phyloP scores from a whole-genome alignment of 2,888 invertebrate species.

The Vesta saturnalis region DNA sequence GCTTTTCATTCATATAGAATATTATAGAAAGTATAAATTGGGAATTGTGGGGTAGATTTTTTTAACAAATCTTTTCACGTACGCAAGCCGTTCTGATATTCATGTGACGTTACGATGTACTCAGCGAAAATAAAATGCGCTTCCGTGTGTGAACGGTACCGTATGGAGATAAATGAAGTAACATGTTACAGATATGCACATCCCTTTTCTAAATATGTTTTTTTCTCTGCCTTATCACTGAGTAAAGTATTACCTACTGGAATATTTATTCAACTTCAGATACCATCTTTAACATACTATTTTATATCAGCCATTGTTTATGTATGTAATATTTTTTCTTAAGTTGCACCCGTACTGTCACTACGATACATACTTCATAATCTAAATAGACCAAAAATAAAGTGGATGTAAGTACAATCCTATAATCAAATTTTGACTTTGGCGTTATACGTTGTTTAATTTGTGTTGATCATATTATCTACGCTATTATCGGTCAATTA shows the following conservation, averaged over 20 bases:
- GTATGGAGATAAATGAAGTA: slow-evolving; percentile 55
- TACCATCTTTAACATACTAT: no score
- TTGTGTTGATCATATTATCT: no score
- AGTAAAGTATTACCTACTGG: neutral
- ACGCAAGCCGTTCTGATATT: slow-evolving; percentile 51
- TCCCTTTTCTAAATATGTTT: slow-evolving; percentile 27
- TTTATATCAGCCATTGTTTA: neutral
- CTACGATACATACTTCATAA: no score
- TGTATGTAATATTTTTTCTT: neutral
- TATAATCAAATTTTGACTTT: no score
- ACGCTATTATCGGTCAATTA: no score
- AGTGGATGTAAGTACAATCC: no score
- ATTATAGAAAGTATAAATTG: slow-evolving; percentile 34
- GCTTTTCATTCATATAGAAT: slow-evolving; percentile 2
- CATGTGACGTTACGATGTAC: slow-evolving; percentile 55
- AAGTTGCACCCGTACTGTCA: no score
- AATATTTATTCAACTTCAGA: neutral
- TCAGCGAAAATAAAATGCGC: slow-evolving; percentile 57
- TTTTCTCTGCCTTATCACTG: slow-evolving; percentile 6
- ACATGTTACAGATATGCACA: slow-evolving; percentile 51
- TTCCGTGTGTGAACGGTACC: slow-evolving; percentile 55
- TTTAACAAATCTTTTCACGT: slow-evolving; percentile 51
- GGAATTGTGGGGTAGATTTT: slow-evolving; percentile 32
- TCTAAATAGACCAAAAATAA: no score
- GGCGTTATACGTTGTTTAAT: no score